phyloP scores from a whole-genome alignment of 2,888 invertebrate species.

The Megalurothrips usitatus region DNA sequence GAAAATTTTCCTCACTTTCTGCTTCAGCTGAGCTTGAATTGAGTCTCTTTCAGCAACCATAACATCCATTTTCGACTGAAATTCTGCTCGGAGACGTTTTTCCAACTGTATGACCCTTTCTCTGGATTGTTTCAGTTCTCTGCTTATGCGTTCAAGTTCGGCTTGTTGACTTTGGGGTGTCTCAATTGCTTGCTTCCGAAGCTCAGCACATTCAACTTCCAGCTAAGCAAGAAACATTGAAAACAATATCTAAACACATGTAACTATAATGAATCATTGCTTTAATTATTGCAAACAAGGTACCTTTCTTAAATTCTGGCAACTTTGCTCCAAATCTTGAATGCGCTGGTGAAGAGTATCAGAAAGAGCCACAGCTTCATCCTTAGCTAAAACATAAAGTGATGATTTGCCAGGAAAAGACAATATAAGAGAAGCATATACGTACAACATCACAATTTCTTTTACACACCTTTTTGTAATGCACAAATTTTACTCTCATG shows the following conservation, averaged over 20 bases:
- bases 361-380: neutral
- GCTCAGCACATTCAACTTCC: neutral
- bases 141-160: neutral
- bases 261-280: neutral
- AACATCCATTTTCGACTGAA: neutral
- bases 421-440: neutral
- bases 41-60: neutral
- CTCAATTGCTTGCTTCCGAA: constrained; percentile 1
- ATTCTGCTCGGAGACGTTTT: neutral
- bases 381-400: neutral
- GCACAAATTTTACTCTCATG: neutral
- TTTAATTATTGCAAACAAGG: no score
- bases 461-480: neutral
- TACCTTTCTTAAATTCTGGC: neutral
- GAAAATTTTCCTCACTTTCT: neutral
- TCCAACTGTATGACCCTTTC: constrained; percentile 2
- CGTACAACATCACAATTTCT: neutral
- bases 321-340: neutral
- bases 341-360: neutral
- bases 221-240: neutral
- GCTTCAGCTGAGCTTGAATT: neutral
- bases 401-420: neutral
- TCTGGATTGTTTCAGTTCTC: neutral
- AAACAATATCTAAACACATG: neutral
- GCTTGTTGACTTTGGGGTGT: neutral